Base-by-base conservation (phyloP, 2,797 vertebrate genomes). In the Acipenser transmontanus region DNA sequence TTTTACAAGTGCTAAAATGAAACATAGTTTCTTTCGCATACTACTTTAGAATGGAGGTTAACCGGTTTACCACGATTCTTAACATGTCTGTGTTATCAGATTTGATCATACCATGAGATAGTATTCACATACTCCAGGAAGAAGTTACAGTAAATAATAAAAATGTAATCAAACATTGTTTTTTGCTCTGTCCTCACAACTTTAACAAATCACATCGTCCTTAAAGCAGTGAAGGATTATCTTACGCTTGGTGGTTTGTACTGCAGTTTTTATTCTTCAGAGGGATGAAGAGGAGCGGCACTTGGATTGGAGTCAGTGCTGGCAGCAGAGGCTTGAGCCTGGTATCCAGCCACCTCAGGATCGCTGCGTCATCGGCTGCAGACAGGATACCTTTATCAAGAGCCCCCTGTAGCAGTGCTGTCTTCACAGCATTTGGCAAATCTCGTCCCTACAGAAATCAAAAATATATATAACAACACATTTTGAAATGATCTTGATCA, bases 351-450 rank as follows among this genome's bases (percentile, higher is more conserved):
- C 89, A 91, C 12, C 9, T 0, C 1, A 8, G 6, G 34, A 89
- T 76, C 0, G 50, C 71, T 0, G 48, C 8, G n/a, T 91, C 85
- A 0, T 68, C 48, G 47, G 70, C 64, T n/a, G 66, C 5, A 0
- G 81, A 75, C 49, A 90, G 85, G 61, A 85, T 82, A 2, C 76
- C 86, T 0, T 85, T 82, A 2, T 73, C 54, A 14, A 91, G 88
- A 70, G 87, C 85, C 9, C 81, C 79, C 56, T 83, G 73, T 47
- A 92, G 60, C 70, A 90, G 71, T 57, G 80, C 77, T 6, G 85
- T 73, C 63, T 74, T 79, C 69, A 90, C 82, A 61, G 17, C 12
- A 49, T 60, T n/a, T 49, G 52, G n/a, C 7, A 54, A n/a, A 54
- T n/a, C 8, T 54, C 4, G 34, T 34, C 34, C 34, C 34, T 34